These are phyloP conservation scores for Chloroclysta siterata DNA, from an alignment of 2,888 invertebrate genomes.

Conservation along the genomic window DNA sequence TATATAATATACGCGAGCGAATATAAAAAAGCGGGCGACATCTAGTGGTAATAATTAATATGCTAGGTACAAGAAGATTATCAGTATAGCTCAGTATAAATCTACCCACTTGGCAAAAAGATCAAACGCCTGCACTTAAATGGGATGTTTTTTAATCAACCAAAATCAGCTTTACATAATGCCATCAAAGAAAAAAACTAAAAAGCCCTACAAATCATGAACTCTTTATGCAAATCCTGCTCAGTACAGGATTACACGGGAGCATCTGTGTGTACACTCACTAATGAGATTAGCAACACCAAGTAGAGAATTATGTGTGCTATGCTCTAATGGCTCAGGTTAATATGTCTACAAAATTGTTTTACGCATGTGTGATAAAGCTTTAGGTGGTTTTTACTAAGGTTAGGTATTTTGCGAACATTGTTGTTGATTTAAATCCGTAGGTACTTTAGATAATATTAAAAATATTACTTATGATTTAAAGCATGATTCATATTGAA, in stretches of 20 bases:
- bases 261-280: conserved; percentile 70
- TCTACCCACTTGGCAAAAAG: neutral
- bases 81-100: neutral
- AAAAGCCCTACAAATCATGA: conserved; percentile 46
- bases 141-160: neutral
- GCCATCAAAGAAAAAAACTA: conserved; percentile 39
- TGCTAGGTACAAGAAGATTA: no score
- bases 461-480: no score
- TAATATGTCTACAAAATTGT: conserved; percentile 48
- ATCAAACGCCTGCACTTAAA: no score
- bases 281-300: conserved; percentile 73
- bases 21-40: no score
- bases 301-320: conserved; percentile 52
- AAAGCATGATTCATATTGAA: conserved; percentile 1
- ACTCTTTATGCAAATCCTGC: conserved; percentile 59
- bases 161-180: conserved; percentile 23
- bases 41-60: no score
- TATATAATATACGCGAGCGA: no score
- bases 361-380: conserved; percentile 33
- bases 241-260: conserved; percentile 63
- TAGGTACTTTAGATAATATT: no score
- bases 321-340: conserved; percentile 49
- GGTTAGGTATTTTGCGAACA: neutral
- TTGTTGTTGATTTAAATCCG: no score
- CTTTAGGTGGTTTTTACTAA: conserved; percentile 21